These are phyloP conservation scores for Drosophila ezoana DNA, from an alignment of 2,888 invertebrate species.

Conservation along the genomic window DNA sequence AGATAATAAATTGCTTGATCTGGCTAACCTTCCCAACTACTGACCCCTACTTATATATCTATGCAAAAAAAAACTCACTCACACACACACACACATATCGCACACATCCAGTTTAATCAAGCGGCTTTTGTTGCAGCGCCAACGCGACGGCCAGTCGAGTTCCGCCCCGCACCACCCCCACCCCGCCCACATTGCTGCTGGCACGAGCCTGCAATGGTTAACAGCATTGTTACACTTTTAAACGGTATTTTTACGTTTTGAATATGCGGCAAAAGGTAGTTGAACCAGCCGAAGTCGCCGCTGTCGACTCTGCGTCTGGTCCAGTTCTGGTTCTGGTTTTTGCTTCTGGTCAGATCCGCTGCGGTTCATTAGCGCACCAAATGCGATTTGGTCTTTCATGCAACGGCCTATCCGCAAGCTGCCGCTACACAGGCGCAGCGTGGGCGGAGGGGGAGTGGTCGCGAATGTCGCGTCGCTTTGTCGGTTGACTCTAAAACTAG, in stretches of 20 bases:
- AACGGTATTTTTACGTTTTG: slow-evolving; percentile 68
- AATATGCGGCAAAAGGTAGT: slow-evolving; percentile 65
- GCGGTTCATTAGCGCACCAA: slow-evolving; percentile 80
- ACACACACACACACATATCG: neutral
- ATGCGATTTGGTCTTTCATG: slow-evolving; percentile 66
- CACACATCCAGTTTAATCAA: slow-evolving; percentile 62
- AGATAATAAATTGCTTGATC: slow-evolving; percentile 11
- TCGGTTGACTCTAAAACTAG: slow-evolving; percentile 60
- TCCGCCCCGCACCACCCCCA: neutral
- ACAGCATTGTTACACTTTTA: slow-evolving; percentile 76
- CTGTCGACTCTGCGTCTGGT: slow-evolving; percentile 40
- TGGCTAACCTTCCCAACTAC: neutral
- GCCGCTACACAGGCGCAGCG: slow-evolving; percentile 14
- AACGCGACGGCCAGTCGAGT: slow-evolving; percentile 7
- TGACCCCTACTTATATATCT: neutral
- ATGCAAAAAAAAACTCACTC: neutral
- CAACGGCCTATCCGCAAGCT: slow-evolving; percentile 42
- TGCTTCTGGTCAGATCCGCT: slow-evolving; percentile 29
- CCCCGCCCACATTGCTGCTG: neutral
- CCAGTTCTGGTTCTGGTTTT: slow-evolving; percentile 30
- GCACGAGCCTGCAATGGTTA: slow-evolving; percentile 49
- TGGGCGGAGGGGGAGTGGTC: slow-evolving; percentile 14
- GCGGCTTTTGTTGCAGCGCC: slow-evolving; percentile 62
- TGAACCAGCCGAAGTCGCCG: slow-evolving; percentile 22
- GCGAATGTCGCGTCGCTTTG: slow-evolving; percentile 32